Conservation (phyloP, 2,797 vertebrate species). For the Molossus alvarezi region DNA sequence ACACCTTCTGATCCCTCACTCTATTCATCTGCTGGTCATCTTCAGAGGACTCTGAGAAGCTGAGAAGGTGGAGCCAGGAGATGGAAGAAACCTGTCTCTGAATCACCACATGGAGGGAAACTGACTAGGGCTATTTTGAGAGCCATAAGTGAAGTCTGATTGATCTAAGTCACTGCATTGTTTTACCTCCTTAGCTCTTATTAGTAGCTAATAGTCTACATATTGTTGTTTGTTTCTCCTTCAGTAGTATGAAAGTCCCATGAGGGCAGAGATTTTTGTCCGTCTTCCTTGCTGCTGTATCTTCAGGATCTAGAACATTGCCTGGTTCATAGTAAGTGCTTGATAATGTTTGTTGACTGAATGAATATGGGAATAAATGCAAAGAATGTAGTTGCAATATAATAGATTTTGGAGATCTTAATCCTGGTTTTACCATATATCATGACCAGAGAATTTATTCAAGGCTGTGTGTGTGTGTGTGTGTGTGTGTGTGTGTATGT, state of each 20-base stretch:
- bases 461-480: background rate
- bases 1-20: background rate
- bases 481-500: background rate
- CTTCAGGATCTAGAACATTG: slow-evolving; percentile 3
- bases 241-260: background rate
- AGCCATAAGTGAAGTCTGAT: slow-evolving; percentile 50
- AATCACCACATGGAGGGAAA: background rate
- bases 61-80: background rate
- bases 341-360: slow-evolving; percentile 59
- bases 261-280: background rate
- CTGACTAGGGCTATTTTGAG: background rate
- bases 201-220: background rate
- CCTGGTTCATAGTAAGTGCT: background rate
- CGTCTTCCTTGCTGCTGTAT: background rate
- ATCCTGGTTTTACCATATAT: slow-evolving; percentile 17
- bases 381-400: slow-evolving; percentile 12
- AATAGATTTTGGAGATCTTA: slow-evolving; percentile 40
- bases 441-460: slow-evolving; percentile 41
- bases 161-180: background rate
- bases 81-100: background rate
- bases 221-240: slow-evolving; percentile 5
- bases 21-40: background rate
- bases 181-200: slow-evolving; percentile 33
- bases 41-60: background rate
- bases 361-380: slow-evolving; percentile 22